Percentiles rank a stretch among this genome's conserved stretches.
Conservation (phyloP, 2,888 invertebrate species). For the Taphrorychus bicolor region DNA sequence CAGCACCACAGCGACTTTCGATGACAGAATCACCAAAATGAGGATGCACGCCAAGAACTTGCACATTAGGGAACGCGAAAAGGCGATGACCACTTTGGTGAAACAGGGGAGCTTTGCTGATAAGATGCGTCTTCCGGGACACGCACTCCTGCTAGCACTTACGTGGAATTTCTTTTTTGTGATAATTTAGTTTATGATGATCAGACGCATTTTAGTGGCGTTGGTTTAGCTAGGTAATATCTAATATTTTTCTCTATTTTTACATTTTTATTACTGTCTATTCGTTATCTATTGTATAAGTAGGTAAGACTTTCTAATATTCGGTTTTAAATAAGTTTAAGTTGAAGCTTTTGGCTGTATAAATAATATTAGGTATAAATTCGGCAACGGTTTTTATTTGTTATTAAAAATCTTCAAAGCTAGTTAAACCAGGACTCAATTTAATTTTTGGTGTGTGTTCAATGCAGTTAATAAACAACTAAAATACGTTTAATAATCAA, state of each 20-base stretch:
- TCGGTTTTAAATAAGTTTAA: too few species aligned
- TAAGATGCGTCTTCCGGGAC: not conserved
- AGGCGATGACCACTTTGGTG: conserved; percentile 58
- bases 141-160: not conserved
- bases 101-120: conserved; percentile 1
- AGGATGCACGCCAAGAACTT: conserved; percentile 58
- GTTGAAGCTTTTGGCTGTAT: not conserved
- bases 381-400: not conserved
- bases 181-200: not conserved
- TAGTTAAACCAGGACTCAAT: too few species aligned
- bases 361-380: not conserved
- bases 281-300: too few species aligned
- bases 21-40: conserved; percentile 61
- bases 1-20: conserved; percentile 64
- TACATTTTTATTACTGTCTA: not conserved
- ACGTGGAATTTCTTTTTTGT: not conserved
- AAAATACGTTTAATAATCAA: too few species aligned
- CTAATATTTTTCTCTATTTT: not conserved
- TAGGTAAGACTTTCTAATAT: not conserved
- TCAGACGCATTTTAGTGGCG: not conserved
- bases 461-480: too few species aligned
- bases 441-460: too few species aligned
- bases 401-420: not conserved
- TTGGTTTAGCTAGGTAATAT: not conserved
- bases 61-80: conserved; percentile 57